These are phyloP conservation scores for Leuctra nigra DNA, from an alignment of 2,888 invertebrate genomes.

Conservation along the genomic window DNA sequence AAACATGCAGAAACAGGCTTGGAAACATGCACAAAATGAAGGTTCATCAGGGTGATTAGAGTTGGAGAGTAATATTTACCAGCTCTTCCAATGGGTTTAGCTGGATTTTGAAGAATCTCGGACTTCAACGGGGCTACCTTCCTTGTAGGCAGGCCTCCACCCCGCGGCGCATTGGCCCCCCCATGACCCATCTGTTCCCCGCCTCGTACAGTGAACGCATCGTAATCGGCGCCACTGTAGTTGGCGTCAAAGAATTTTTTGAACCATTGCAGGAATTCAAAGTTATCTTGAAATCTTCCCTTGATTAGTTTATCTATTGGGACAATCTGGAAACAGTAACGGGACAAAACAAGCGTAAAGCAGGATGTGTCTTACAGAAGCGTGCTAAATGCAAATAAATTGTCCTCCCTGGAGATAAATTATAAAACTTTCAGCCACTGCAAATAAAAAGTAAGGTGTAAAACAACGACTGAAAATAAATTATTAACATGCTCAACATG, in stretches of 20 bases:
- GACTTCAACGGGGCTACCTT: conserved; percentile 20
- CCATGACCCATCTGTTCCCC: conserved; percentile 81
- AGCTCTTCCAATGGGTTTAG: conserved; percentile 42
- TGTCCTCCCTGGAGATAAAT: neutral
- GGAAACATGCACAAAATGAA: too few species aligned
- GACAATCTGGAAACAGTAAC: conserved; percentile 76
- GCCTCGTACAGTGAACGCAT: conserved; percentile 78
- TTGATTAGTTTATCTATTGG: conserved; percentile 93
- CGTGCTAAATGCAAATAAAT: too few species aligned
- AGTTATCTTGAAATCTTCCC: conserved; percentile 99
- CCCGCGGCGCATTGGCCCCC: conserved; percentile 52
- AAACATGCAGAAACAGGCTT: too few species aligned
- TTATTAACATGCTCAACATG: neutral
- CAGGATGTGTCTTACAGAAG: too few species aligned
- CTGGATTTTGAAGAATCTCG: conserved; percentile 37
- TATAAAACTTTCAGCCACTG: conserved; percentile 30
- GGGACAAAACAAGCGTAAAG: too few species aligned
- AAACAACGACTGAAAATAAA: neutral
- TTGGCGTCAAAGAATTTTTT: conserved; percentile 99
- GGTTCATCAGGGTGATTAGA: too few species aligned
- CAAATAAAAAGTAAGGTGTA: conserved; percentile 30
- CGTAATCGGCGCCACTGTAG: conserved; percentile 91
- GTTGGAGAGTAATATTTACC: conserved; percentile 24
- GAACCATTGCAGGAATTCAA: conserved; percentile 99
- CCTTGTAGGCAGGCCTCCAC: conserved; percentile 32